A percentile compares a stretch with the other conserved stretches of the same genome.
These are phyloP conservation scores for Odobenus rosmarus DNA, from an alignment of 2,113 vertebrate species.

Conservation along the genomic window DNA sequence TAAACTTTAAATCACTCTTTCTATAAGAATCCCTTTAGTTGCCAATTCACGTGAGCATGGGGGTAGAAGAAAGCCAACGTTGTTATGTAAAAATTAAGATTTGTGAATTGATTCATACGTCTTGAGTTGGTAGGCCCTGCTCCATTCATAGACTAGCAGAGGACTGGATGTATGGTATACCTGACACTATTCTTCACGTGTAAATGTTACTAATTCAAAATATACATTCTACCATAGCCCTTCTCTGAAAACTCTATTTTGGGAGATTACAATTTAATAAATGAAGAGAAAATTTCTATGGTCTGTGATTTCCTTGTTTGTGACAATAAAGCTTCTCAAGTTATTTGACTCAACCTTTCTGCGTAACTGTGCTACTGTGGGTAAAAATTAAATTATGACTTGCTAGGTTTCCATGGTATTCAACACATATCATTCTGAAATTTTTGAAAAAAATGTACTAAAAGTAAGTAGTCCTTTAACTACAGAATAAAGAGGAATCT, in stretches of 20 bases:
- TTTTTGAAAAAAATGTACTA: background rate
- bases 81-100: background rate
- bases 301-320: background rate
- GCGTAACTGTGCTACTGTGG: background rate
- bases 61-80: background rate
- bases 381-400: background rate
- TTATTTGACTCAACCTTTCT: background rate
- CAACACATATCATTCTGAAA: background rate
- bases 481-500: background rate
- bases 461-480: background rate
- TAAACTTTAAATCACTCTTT: background rate
- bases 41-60: background rate
- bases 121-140: background rate
- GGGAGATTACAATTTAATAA: background rate
- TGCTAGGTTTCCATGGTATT: background rate
- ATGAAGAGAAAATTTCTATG: background rate
- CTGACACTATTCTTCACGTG: background rate
- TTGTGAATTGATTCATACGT: background rate
- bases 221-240: background rate
- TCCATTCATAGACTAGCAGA: background rate
- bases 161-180: background rate
- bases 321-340: background rate
- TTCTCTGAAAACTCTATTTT: background rate
- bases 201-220: background rate
- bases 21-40: background rate